Evolutionary conservation across 1,140 invertebrate genomes (phyloP).

Genomic region (Epicauta chinensis): DNA sequence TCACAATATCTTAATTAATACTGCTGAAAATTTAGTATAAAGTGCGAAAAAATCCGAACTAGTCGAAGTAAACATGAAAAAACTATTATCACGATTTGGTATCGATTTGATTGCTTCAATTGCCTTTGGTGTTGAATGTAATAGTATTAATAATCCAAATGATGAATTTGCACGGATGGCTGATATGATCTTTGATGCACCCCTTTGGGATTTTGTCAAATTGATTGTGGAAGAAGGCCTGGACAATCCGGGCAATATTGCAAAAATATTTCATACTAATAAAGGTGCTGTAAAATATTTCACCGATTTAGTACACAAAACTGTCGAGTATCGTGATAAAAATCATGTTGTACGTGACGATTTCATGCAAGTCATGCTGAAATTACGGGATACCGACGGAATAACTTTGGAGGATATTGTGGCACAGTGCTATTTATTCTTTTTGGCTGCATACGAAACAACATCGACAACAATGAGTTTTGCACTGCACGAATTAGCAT

Average conservation of each 20-base stretch:
- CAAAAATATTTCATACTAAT: not conserved
- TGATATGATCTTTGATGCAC: no score
- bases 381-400: constrained; percentile 2
- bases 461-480: constrained; percentile 51
- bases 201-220: constrained; percentile 10
- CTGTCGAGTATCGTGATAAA: constrained; percentile 44
- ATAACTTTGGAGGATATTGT: constrained; percentile 42
- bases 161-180: no score
- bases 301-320: constrained; percentile 40
- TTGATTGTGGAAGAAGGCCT: not conserved
- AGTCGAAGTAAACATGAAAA: constrained; percentile 7
- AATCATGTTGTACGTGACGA: constrained; percentile 45
- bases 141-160: constrained; percentile 17
- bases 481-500: constrained; percentile 49
- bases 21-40: constrained; percentile 1
- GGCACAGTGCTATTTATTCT: constrained; percentile 52
- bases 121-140: constrained; percentile 3
- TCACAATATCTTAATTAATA: constrained; percentile 29
- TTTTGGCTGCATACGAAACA: constrained; percentile 60
- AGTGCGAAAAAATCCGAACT: not conserved
- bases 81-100: constrained; percentile 7
- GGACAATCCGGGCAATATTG: constrained; percentile 2
- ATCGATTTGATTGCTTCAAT: not conserved
- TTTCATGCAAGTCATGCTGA: constrained; percentile 51
- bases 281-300: constrained; percentile 44